Evolutionary conservation across 2,888 invertebrate genomes (phyloP).

Genomic region (Scrobipalpa atriplicella): DNA sequence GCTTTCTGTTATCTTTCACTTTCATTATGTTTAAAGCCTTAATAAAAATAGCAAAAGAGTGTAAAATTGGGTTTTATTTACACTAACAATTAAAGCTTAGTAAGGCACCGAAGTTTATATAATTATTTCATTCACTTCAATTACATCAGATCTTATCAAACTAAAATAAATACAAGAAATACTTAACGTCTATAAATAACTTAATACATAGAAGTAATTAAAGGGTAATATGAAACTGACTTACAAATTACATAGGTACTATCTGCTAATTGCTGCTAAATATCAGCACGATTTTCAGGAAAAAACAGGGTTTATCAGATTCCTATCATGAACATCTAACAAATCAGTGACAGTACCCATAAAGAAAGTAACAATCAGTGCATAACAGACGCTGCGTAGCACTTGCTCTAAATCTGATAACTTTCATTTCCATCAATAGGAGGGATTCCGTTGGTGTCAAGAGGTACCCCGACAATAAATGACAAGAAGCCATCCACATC

Average conservation of each 20-base stretch:
- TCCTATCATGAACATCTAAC: no score
- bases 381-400: no score
- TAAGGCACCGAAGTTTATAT: slow-evolving; percentile 20
- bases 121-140: not conserved
- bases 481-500: slow-evolving; percentile 95
- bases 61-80: slow-evolving; percentile 13
- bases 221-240: no score
- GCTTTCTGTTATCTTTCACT: not conserved
- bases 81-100: slow-evolving; percentile 29
- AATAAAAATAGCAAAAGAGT: slow-evolving; percentile 16
- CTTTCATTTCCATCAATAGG: slow-evolving; percentile 55
- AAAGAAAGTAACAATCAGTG: no score
- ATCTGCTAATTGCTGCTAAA: no score
- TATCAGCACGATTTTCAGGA: no score
- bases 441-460: slow-evolving; percentile 66
- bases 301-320: no score
- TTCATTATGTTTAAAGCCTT: not conserved
- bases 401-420: slow-evolving; percentile 49
- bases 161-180: slow-evolving; percentile 1
- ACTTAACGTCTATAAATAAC: not conserved
- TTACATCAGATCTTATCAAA: not conserved
- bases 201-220: no score
- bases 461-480: slow-evolving; percentile 84
- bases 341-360: no score
- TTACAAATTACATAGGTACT: no score